A percentile compares a stretch with the other conserved stretches of the same genome.
Conservation (phyloP, 2,797 vertebrate genomes). For the Neostethus bicornis region DNA sequence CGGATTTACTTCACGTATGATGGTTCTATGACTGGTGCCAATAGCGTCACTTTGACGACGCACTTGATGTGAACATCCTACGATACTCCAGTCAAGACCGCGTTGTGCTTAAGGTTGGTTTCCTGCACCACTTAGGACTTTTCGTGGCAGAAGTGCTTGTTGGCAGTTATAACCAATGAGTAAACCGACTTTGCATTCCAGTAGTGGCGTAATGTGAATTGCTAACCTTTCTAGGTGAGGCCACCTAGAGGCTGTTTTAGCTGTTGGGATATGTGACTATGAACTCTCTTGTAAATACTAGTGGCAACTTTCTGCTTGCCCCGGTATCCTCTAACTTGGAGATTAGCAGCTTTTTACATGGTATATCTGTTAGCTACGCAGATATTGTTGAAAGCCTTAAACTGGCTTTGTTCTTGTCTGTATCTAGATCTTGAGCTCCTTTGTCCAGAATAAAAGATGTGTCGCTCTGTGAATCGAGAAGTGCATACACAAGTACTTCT, state of each 20-base stretch:
- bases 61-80: neutral
- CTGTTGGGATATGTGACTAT: neutral
- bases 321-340: neutral
- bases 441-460: constrained; percentile 1
- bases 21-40: constrained; percentile 1
- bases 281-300: neutral
- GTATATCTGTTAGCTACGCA: too few species aligned
- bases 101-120: neutral
- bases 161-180: neutral
- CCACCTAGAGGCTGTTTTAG: neutral
- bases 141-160: neutral
- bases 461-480: neutral
- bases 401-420: neutral
- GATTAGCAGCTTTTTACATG: neutral
- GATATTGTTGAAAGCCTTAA: too few species aligned
- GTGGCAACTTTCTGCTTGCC: neutral
- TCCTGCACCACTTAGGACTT: neutral
- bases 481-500: constrained; percentile 14
- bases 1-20: constrained; percentile 2
- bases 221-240: constrained; percentile 1
- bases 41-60: neutral
- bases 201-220: neutral
- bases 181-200: neutral
- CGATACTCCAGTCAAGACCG: constrained; percentile 1
- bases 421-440: neutral